These are phyloP conservation scores for Petrocephalus zakoni DNA, from an alignment of 2,113 vertebrate species.

Conservation along the genomic window DNA sequence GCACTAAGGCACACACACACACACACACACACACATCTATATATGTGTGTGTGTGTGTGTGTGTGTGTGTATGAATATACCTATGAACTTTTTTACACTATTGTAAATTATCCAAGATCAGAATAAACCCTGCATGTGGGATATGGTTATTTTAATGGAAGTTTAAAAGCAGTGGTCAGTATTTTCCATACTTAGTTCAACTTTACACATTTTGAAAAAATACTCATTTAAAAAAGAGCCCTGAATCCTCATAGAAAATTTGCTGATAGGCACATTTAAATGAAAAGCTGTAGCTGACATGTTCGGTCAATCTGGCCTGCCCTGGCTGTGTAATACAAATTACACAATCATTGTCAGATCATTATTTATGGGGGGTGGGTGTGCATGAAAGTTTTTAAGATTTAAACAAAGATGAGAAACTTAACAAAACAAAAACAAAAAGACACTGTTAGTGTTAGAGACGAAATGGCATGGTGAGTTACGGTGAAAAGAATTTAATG, in stretches of 20 bases:
- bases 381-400: not conserved
- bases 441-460: not conserved
- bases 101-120: not conserved
- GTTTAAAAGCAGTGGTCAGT: constrained; percentile 14
- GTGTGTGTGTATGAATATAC: not conserved
- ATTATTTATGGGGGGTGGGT: not conserved
- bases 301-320: not conserved
- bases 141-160: not conserved
- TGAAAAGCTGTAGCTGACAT: constrained; percentile 20
- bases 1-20: not conserved
- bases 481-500: constrained; percentile 34
- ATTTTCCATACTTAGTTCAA: not conserved
- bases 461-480: constrained; percentile 6
- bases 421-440: not conserved
- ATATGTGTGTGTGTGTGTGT: too few species aligned
- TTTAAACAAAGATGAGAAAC: not conserved
- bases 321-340: not conserved
- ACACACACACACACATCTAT: not conserved
- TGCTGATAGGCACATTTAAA: not conserved
- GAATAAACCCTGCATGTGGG: not conserved
- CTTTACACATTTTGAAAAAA: not conserved
- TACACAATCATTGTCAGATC: constrained; percentile 6
- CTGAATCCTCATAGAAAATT: not conserved
- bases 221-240: not conserved
- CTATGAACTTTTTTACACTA: not conserved